Base-by-base conservation (phyloP, 2,113 vertebrate genomes). In the Dendrocopos noguchii region DNA sequence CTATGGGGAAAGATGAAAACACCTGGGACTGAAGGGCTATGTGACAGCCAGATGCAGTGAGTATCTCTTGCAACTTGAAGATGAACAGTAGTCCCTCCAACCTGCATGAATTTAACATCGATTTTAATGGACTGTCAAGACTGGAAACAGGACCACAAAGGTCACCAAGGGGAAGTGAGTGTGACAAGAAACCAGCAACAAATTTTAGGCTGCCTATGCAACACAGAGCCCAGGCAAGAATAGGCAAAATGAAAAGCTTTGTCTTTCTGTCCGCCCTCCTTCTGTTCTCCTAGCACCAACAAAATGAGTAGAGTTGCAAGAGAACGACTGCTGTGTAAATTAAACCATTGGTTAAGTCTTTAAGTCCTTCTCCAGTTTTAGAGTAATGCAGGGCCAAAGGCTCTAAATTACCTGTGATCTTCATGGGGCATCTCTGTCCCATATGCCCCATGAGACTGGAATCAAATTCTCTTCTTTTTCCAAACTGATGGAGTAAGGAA, bases 301-400 rank as follows among this genome's bases (percentile, higher is more conserved):
- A 44, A 79, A 56, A 33, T 12, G 53, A 33, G 4, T 3, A 53
- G 52, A 71, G n/a, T 5, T 57, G 24, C 39, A 36, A 9, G 36
- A 68, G 70, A 71, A 22, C 14, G 18, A 7, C 36, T 65, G 85
- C 77, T 10, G 15, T 13, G 14, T 44, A 29, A 82, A 53, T 53
- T 9, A 36, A 73, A 10, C 34, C 46, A 7, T 0, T 7, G 8
- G 10, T 80, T 12, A 6, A 68, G 31, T 52, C 83, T 73, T 53
- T 17, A 7, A 76, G 15, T 22, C 50, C 29, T 61, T 57, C 84
- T 65, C 46, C 15, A 3, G 0, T 53, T 63, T 31, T 9, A 14
- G 10, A 61, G 28, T 34, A 19, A 7, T 4, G 5, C 44, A 34
- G 19, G 9, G 34, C 42, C 1, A 3, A 16, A 1, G 5, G 39